Base-by-base conservation (phyloP, 1,140 invertebrate genomes). In the Saxidomus purpurata region DNA sequence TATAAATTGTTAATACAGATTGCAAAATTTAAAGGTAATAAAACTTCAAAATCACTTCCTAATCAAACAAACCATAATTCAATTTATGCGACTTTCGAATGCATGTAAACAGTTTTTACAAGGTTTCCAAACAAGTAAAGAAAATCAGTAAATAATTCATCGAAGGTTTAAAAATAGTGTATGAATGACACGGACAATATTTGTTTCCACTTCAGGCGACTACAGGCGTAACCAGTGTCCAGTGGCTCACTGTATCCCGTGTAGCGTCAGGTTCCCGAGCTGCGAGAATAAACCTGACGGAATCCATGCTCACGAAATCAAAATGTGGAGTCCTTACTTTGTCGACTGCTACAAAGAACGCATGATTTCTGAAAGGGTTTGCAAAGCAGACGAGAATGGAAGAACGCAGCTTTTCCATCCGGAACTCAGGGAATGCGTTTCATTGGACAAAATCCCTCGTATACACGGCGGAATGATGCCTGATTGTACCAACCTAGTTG, bases 201-300 rank as follows among this genome's bases (percentile, higher is more conserved):
- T 43, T 43, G 4, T 43, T 43, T 43, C 15, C 43, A 4, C 15
- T 43, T 25, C 59, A 90, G 89, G 89, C 74, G n/a, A 90, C 28
- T 90, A 90, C 80, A 87, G 71, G 77, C 38, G 52, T 11, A 71
- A 77, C n/a, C 25, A 55, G n/a, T 89, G 87, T 59, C 76, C 43
- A 38, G 61, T 69, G 0, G 9, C 90, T 17, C 86, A 91, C 81
- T 91, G 89, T 82, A 52, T 67, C 31, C 90, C 90, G 1, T 91
- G 90, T 40, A 22, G 13, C 28, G 25, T 90, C 19, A 13, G 71
- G 17, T 67, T 84, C 25, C 88, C 88, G 59, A 91, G 74, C 81
- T 91, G 90, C 59, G 90, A 91, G 49, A 85, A 81, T 0, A 90
- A 89, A 43, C 40, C 52, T 40, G 85, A 91, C 47, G 90, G 90